Base-by-base conservation (phyloP, 2,113 vertebrate species). In the Geococcyx californianus region DNA sequence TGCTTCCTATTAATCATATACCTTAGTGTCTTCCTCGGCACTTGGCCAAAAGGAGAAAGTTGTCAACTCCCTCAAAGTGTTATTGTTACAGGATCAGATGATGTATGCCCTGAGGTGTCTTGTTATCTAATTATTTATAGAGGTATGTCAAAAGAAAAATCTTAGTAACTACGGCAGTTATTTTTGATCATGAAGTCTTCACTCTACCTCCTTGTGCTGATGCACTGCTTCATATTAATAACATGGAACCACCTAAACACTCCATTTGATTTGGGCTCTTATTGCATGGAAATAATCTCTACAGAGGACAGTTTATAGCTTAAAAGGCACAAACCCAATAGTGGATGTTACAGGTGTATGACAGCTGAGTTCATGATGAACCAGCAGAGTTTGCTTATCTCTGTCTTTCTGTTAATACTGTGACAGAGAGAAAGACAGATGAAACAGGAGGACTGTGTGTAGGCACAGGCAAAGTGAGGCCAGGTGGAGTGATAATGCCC, bases 91-190 rank as follows among this genome's bases (percentile, higher is more conserved):
- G 55, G 52, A 92, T 91, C 58, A 94, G 85, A 90, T 40, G 42
- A 92, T 92, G 84, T 94, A 88, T 69, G 77, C 77, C 95, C 86
- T 95, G 54, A 58, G 80, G 92, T 90, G 63, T 73, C 80, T 90
- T 92, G 93, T 93, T 94, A 95, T 93, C 54, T 82, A 94, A 91
- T 94, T 91, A 97, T 95, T 96, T 92, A 89, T n/a, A 88, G 44
- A 84, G 44, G 12, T 72, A 84, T 56, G 87, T 83, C 77, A 84
- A 87, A 93, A 28, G 55, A 87, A 89, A 90, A 91, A 62, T 69
- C 36, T 87, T 70, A 81, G 70, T 62, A 96, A 90, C 92, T 91
- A 25, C 34, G 51, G 44, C 52, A 91, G 72, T 56, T 55, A 76
- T 89, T 91, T 83, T 81, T 95, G 66, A 84, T 93, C 42, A n/a